Evolutionary conservation across 1,140 invertebrate genomes (phyloP), one percentile per base, ranked within the genome.

Genomic region (Heliconius hewitsoni): DNA sequence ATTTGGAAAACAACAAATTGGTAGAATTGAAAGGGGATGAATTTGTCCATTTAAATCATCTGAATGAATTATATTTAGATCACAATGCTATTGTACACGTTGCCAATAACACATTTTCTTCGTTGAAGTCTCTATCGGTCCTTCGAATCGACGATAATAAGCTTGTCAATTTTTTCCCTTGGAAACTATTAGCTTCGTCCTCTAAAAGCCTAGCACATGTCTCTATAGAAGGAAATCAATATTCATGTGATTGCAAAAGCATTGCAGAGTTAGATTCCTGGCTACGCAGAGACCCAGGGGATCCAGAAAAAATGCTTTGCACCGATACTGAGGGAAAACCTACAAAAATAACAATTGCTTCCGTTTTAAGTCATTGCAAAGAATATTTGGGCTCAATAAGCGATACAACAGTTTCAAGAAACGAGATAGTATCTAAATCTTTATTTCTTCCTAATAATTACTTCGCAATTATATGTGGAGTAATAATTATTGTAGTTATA

Each of bases 1-100:
- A 98, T 93, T 95, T 98, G 83, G 97, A 98, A 90, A 96, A 97
- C 90, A 98, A 98, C 92, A 95, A 96, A 84, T 95, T 98, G 60
- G 95, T 95, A 76, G 95, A 96, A 81, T 94, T 98, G 37, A 95
- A 96, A 78, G 97, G 97, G 1, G 96, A 96, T 87, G 97, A 98
- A 90, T 96, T 98, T 88, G 95, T 95, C 84, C 95, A 96, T 85
- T 88, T 98, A 71, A 96, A 97, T 89, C 96, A 96, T 87, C 95
- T 98, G 50, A 96, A 96, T 84, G 97, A 98, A 88, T 95, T 98
- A 19, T 98, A 98, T 94, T 95, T 98, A 46, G 97, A 98, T 86
- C 96, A 97, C 87, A 98, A 98, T 92, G 93, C 95, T 42, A 96
- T 98, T 74, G 90, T 95, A 19, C 96, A 95, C 87, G 96, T 98